Evolutionary conservation across 1,140 invertebrate species (phyloP).

Genomic region (Choristoneura fumiferana): DNA sequence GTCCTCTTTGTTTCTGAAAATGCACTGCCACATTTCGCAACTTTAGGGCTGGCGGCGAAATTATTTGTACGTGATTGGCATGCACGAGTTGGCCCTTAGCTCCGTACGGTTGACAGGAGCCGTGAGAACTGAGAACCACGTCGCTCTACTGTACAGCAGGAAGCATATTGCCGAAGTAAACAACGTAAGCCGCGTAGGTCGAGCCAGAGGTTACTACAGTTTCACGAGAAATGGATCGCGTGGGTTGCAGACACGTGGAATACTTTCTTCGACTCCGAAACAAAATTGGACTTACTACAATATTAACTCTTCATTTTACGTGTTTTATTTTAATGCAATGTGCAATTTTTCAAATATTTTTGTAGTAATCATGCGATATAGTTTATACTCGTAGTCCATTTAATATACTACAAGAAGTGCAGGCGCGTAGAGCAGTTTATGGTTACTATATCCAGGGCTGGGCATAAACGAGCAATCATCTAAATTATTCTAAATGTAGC

Average conservation of each 20-base stretch:
- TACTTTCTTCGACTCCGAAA: too few species aligned
- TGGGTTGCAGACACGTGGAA: too few species aligned
- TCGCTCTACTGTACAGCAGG: neutral
- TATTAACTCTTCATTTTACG: too few species aligned
- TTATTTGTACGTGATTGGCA: conserved; percentile 46
- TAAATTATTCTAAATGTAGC: conserved; percentile 12
- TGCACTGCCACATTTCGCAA: conserved; percentile 8
- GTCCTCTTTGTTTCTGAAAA: conserved; percentile 11
- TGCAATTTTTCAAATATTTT: too few species aligned
- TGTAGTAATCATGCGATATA: too few species aligned
- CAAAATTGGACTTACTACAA: too few species aligned
- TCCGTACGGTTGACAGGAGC: conserved; percentile 28
- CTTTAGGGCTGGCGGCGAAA: conserved; percentile 18
- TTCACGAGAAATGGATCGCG: neutral
- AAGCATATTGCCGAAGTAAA: conserved; percentile 5
- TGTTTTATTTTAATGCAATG: too few species aligned
- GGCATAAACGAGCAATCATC: conserved; percentile 10
- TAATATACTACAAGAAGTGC: too few species aligned
- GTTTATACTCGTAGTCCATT: too few species aligned
- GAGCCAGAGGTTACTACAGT: neutral
- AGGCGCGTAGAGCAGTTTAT: neutral
- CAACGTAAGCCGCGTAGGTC: conserved; percentile 2
- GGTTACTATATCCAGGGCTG: neutral
- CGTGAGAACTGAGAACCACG: too few species aligned
- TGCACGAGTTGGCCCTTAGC: conserved; percentile 48